A percentile compares a stretch with the other conserved stretches of the same genome.
These are phyloP conservation scores for Bombus consobrinus DNA, from an alignment of 1,140 invertebrate genomes.

Conservation along the genomic window DNA sequence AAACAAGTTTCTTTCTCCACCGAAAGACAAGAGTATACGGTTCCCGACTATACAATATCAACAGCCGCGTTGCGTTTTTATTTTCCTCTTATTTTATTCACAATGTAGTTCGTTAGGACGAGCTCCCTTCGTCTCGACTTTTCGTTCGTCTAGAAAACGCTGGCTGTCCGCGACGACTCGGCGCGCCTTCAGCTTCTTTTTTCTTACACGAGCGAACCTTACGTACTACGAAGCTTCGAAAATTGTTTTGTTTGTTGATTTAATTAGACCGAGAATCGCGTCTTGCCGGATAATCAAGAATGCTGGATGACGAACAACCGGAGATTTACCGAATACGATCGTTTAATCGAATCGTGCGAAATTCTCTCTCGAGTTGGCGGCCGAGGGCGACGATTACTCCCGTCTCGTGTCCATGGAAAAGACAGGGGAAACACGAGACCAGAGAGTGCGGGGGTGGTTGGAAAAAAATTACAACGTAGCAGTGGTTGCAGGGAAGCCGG, in stretches of 20 bases:
- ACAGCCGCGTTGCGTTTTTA: not conserved
- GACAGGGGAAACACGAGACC: not conserved
- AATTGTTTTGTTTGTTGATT: not conserved
- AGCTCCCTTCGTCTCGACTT: slow-evolving; percentile 22
- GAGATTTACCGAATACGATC: not conserved
- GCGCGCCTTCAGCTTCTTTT: too few species aligned
- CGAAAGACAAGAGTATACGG: not conserved
- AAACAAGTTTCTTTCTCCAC: slow-evolving; percentile 11
- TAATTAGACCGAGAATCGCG: not conserved
- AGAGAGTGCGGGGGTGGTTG: too few species aligned
- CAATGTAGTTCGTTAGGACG: slow-evolving; percentile 36
- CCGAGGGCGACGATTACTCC: not conserved
- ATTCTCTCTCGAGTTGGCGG: not conserved
- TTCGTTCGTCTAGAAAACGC: not conserved
- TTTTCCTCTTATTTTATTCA: slow-evolving; percentile 41
- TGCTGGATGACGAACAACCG: not conserved
- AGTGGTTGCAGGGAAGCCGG: not conserved
- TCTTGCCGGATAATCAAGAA: not conserved
- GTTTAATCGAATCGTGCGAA: slow-evolving; percentile 2
- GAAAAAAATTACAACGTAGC: not conserved
- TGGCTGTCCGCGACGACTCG: not conserved
- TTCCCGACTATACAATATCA: not conserved
- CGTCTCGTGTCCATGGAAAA: not conserved
- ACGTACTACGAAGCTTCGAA: not conserved
- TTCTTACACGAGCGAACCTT: not conserved